phyloP scores from a whole-genome alignment of 2,888 invertebrate species.

The Microplitis deprimator region DNA sequence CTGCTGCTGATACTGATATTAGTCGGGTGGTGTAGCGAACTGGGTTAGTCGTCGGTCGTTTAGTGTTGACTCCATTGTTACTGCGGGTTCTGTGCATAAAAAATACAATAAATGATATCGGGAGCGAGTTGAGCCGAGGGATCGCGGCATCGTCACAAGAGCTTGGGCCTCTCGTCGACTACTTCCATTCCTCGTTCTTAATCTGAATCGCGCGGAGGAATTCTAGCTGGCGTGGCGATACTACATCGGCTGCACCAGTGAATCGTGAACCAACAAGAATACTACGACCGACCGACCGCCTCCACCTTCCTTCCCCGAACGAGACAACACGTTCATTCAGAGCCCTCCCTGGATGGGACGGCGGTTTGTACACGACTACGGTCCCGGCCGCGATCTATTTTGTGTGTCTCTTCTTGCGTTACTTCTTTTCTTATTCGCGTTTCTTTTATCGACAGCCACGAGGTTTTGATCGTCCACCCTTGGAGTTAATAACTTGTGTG shows the following conservation, averaged over 20 bases:
- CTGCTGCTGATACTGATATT: neutral
- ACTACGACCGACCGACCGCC: slow-evolving; percentile 39
- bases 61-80: too few species aligned
- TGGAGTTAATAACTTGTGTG: slow-evolving; percentile 35
- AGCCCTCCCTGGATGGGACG: slow-evolving; percentile 70
- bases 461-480: slow-evolving; percentile 39
- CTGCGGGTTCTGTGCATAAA: too few species aligned
- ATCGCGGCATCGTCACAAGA: neutral
- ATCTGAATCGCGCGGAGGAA: slow-evolving; percentile 64
- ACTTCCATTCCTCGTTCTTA: neutral
- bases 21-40: neutral
- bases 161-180: slow-evolving; percentile 23
- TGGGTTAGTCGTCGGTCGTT: neutral
- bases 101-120: neutral
- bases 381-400: slow-evolving; percentile 64
- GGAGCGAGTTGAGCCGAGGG: slow-evolving; percentile 1
- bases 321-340: slow-evolving; percentile 61
- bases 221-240: slow-evolving; percentile 64
- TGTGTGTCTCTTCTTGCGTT: slow-evolving; percentile 43
- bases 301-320: slow-evolving; percentile 51
- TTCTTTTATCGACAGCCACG: slow-evolving; percentile 39
- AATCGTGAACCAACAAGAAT: slow-evolving; percentile 3
- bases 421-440: neutral
- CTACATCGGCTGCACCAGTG: neutral
- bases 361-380: slow-evolving; percentile 62